These are phyloP conservation scores for Virgularia gustaviana DNA, from an alignment of 92 coral and sea anemone species.

Conservation along the genomic window DNA sequence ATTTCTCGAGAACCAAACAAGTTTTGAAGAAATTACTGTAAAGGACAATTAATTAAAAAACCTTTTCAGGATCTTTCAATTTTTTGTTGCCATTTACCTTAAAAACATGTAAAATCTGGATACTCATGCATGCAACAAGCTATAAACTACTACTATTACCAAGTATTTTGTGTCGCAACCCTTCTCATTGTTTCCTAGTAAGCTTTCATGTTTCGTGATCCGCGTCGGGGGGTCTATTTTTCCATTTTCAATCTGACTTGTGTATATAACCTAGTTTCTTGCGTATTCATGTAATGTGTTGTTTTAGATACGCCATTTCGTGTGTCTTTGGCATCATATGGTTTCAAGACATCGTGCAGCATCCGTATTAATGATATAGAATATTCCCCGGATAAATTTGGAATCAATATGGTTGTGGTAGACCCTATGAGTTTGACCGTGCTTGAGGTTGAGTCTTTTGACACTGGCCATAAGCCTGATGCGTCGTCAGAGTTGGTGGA, in stretches of 20 bases:
- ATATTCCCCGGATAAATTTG: slow-evolving; percentile 65
- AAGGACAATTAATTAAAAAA: too few species aligned
- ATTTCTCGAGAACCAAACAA: too few species aligned
- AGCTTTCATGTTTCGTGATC: too few species aligned
- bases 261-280: too few species aligned
- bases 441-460: slow-evolving; percentile 63
- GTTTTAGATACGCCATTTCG: slow-evolving; percentile 9
- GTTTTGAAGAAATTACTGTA: background rate
- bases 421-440: slow-evolving; percentile 75
- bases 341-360: slow-evolving; percentile 36
- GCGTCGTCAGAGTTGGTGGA: slow-evolving; percentile 64
- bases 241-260: too few species aligned
- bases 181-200: too few species aligned
- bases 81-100: background rate
- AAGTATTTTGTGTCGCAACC: background rate
- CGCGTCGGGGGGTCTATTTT: too few species aligned
- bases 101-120: too few species aligned
- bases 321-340: slow-evolving; percentile 7
- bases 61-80: background rate
- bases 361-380: slow-evolving; percentile 67
- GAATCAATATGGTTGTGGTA: slow-evolving; percentile 76
- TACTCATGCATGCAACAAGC: slow-evolving; percentile 15
- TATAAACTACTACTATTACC: background rate
- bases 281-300: too few species aligned
- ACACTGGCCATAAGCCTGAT: slow-evolving; percentile 75